These are phyloP conservation scores for Acanthosepion lycidas DNA, from an alignment of 2,888 invertebrate species.

Conservation along the genomic window DNA sequence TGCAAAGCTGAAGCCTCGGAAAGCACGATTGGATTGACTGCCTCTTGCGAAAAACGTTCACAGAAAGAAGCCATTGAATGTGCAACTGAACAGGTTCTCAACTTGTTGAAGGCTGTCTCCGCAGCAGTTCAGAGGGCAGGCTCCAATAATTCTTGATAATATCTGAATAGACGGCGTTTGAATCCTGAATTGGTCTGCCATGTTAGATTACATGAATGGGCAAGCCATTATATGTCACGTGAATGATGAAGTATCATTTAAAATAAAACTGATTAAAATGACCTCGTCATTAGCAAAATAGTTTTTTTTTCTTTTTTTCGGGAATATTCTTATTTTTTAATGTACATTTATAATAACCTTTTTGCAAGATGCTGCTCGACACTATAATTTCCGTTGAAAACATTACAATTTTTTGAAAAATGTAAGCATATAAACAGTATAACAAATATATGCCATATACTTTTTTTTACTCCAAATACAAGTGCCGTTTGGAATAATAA, in stretches of 20 bases:
- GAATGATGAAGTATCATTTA: not conserved
- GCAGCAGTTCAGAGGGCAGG: not conserved
- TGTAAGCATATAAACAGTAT: too few relatives aligned
- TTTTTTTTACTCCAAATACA: too few relatives aligned
- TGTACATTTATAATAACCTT: too few relatives aligned
- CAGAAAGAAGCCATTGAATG: conserved; percentile 38
- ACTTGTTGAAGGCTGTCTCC: not conserved
- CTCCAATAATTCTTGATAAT: too few relatives aligned
- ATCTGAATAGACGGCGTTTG: too few relatives aligned
- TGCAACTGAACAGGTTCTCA: conserved; percentile 11
- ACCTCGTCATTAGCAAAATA: not conserved
- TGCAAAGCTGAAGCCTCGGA: conserved; percentile 38
- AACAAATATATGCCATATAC: too few relatives aligned
- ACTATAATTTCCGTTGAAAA: too few relatives aligned
- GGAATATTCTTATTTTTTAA: too few relatives aligned
- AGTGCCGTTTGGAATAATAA: too few relatives aligned
- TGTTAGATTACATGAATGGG: not conserved
- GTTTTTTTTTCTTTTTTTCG: not conserved
- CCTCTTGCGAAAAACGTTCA: not conserved
- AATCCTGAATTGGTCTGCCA: not conserved
- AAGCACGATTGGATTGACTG: not conserved
- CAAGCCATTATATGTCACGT: not conserved
- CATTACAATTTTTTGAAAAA: too few relatives aligned
- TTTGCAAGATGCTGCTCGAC: too few relatives aligned
- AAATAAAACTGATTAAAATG: not conserved